Conservation (phyloP, 2,113 vertebrate genomes). For the Tyrannus savana region DNA sequence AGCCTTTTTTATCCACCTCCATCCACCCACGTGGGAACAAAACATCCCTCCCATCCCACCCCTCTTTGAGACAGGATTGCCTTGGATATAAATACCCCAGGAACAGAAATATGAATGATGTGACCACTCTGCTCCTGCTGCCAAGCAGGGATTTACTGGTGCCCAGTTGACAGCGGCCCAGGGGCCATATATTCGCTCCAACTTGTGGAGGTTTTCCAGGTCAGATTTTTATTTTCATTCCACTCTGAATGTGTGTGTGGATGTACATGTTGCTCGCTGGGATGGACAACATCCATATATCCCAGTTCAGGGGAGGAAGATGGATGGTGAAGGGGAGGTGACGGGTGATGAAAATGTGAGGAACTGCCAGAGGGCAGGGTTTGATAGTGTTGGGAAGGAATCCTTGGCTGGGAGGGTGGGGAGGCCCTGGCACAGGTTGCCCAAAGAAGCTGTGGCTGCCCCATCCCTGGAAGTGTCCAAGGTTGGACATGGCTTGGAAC, state of each 20-base stretch:
- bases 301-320: neutral
- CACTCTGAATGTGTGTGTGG: fast-evolving
- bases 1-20: neutral
- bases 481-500: neutral
- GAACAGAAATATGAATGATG: neutral
- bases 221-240: neutral
- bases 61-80: neutral
- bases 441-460: neutral
- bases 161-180: neutral
- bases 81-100: fast-evolving
- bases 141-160: neutral
- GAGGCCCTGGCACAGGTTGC: neutral
- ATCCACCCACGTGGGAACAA: neutral
- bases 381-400: neutral
- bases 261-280: fast-evolving
- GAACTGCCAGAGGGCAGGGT: neutral
- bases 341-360: neutral
- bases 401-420: neutral
- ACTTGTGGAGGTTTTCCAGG: neutral
- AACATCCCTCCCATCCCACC: neutral
- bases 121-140: neutral
- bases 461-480: neutral
- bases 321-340: neutral
- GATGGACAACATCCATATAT: too few relatives aligned
- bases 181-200: neutral